Percentiles rank a stretch among this genome's conserved stretches.
phyloP scores from a whole-genome alignment of 2,888 invertebrate species.

The Campoplex capitator region DNA sequence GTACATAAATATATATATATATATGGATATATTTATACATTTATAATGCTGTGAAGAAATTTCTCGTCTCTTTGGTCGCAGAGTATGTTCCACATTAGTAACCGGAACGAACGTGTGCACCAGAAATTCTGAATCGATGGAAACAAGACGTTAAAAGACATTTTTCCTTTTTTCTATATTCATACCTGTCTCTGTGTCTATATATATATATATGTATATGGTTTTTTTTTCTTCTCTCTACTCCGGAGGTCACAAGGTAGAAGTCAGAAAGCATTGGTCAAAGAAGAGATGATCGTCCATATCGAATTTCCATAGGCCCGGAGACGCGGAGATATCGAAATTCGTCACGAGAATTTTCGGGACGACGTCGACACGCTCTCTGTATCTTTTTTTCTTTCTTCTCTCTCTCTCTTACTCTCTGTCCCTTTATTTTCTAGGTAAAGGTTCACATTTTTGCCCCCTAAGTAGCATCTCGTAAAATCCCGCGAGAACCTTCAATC shows the following conservation, averaged over 20 bases:
- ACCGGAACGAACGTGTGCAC: constrained; percentile 62
- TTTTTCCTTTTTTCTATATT: constrained; percentile 43
- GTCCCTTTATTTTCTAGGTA: constrained; percentile 8
- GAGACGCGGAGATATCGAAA: constrained; percentile 71
- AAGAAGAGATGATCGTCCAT: constrained; percentile 77
- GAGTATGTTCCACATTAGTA: constrained; percentile 58
- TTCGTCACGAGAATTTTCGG: constrained; percentile 80
- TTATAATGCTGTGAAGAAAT: constrained; percentile 54
- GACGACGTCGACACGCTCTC: constrained; percentile 38
- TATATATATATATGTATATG: neutral
- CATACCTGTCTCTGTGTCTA: neutral
- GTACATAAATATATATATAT: neutral
- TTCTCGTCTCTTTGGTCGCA: constrained; percentile 37
- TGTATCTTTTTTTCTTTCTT: neutral
- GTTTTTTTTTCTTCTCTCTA: constrained; percentile 17
- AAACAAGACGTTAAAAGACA: constrained; percentile 68
- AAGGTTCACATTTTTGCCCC: constrained; percentile 4
- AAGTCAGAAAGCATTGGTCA: constrained; percentile 46
- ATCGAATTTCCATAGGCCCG: constrained; percentile 74
- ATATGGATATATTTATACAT: constrained; percentile 8
- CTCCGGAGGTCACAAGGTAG: constrained; percentile 41
- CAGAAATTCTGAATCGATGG: constrained; percentile 59
- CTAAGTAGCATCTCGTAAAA: constrained; percentile 11
- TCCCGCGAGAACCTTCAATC: constrained; percentile 14
- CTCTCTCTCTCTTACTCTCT: no score